These are phyloP conservation scores for Parascotia fuliginaria DNA, from an alignment of 2,888 invertebrate genomes.

Conservation along the genomic window DNA sequence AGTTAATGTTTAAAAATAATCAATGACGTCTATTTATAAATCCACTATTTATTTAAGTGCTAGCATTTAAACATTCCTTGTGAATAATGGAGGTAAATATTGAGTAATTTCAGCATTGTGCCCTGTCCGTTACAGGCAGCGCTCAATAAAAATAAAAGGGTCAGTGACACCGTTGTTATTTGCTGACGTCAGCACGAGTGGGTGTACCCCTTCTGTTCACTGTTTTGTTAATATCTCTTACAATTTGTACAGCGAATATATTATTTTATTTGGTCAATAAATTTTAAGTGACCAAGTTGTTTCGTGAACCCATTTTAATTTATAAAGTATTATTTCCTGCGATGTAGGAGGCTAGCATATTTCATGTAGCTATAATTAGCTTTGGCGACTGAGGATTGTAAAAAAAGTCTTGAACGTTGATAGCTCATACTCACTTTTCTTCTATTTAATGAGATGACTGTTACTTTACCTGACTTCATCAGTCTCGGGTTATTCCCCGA, in stretches of 20 bases:
- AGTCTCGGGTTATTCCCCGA: too few species aligned
- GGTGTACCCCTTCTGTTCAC: slow-evolving; percentile 21
- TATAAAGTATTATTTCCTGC: background rate
- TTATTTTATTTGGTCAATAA: slow-evolving; percentile 3
- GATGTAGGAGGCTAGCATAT: background rate
- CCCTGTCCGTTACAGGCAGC: slow-evolving; percentile 6
- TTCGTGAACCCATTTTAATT: background rate
- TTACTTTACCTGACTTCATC: too few species aligned
- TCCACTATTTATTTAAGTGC: too few species aligned
- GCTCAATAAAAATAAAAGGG: slow-evolving; percentile 50
- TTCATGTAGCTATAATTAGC: background rate
- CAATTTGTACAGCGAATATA: slow-evolving; percentile 10
- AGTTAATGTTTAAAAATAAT: too few species aligned
- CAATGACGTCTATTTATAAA: too few species aligned
- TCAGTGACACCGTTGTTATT: slow-evolving; percentile 44
- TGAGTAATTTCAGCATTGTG: slow-evolving; percentile 16
- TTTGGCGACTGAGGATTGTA: too few species aligned
- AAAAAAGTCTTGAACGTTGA: too few species aligned
- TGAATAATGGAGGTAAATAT: background rate
- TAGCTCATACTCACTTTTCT: too few species aligned
- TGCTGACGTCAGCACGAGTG: slow-evolving; percentile 31
- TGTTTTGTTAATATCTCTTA: slow-evolving; percentile 5
- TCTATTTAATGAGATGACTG: too few species aligned
- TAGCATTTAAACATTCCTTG: too few species aligned
- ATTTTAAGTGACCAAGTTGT: background rate